A percentile compares a stretch with the other conserved stretches of the same genome.
Evolutionary conservation across 2,797 vertebrate genomes (phyloP).

Genomic region (Sebastiscus tertius): DNA sequence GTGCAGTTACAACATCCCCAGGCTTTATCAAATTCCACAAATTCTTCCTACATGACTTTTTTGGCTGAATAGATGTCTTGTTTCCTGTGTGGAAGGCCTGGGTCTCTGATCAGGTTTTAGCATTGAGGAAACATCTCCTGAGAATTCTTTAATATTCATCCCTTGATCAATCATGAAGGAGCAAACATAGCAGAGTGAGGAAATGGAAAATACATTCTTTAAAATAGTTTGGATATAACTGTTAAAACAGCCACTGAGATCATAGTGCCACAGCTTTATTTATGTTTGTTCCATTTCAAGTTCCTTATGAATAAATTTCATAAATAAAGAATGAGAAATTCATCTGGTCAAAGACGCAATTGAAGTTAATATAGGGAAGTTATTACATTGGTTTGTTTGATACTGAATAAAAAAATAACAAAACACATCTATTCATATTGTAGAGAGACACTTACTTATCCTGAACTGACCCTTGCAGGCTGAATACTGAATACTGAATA

Average conservation of each 20-base stretch:
- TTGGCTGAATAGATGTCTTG: slow-evolving; percentile 17
- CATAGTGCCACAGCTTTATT: not conserved
- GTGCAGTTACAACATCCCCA: not conserved
- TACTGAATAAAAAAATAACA: not conserved
- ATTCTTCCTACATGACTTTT: not conserved
- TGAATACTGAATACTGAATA: not conserved
- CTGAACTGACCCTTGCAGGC: not conserved
- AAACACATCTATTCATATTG: not conserved
- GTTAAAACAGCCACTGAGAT: not conserved
- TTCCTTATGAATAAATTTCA: not conserved
- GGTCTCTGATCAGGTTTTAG: slow-evolving; percentile 19
- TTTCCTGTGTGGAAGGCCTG: slow-evolving; percentile 50
- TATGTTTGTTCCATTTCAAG: not conserved
- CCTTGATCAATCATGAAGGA: not conserved
- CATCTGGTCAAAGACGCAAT: not conserved
- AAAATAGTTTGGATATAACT: not conserved
- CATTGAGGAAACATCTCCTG: not conserved
- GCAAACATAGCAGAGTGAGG: not conserved
- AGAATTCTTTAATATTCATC: not conserved
- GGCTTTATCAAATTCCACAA: not conserved
- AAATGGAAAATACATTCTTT: not conserved
- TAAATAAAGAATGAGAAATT: not conserved
- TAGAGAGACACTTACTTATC: not conserved
- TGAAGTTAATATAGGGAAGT: not conserved
- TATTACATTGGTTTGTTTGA: not conserved